Percentiles rank a stretch among this genome's conserved stretches.
phyloP scores from a whole-genome alignment of 2,113 vertebrate genomes.

The Macquaria australasica region DNA sequence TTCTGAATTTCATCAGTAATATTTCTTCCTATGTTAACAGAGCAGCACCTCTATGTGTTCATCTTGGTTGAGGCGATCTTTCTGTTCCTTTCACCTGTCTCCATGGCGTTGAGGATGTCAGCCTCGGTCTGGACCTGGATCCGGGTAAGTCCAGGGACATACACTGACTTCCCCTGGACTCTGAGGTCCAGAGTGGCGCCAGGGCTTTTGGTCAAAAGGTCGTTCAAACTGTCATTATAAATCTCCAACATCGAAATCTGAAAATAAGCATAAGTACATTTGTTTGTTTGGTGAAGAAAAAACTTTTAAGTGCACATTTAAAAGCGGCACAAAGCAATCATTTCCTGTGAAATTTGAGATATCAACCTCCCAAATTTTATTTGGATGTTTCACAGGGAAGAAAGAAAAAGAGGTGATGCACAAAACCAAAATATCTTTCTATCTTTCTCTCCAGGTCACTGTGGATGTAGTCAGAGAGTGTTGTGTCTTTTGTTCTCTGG shows the following conservation, averaged over 20 bases:
- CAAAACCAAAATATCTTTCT: too few species aligned
- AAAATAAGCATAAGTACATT: not conserved
- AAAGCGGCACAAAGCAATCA: too few species aligned
- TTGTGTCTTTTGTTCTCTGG: too few species aligned
- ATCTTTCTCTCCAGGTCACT: too few species aligned
- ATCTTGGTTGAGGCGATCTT: conserved; percentile 79
- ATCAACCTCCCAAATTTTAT: too few species aligned
- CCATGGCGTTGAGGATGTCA: conserved; percentile 76
- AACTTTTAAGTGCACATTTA: not conserved
- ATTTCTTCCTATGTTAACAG: rapidly evolving
- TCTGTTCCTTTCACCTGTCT: conserved; percentile 75
- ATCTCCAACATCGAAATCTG: conserved; percentile 84
- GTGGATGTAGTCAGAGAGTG: too few species aligned
- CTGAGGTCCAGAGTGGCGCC: conserved; percentile 70
- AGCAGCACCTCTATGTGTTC: conserved; percentile 65
- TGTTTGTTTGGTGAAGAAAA: not conserved
- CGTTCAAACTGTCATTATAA: conserved; percentile 78
- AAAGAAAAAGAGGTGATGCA: too few species aligned
- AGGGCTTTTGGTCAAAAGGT: conserved; percentile 71
- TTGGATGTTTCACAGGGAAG: too few species aligned
- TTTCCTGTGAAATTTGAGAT: too few species aligned
- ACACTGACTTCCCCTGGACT: conserved; percentile 74
- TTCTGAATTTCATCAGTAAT: not conserved
- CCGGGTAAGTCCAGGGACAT: conserved; percentile 74
- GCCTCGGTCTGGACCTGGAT: conserved; percentile 72